Base-by-base conservation (phyloP, 1,140 invertebrate genomes). In the Pseudachorutes palmiensis region DNA sequence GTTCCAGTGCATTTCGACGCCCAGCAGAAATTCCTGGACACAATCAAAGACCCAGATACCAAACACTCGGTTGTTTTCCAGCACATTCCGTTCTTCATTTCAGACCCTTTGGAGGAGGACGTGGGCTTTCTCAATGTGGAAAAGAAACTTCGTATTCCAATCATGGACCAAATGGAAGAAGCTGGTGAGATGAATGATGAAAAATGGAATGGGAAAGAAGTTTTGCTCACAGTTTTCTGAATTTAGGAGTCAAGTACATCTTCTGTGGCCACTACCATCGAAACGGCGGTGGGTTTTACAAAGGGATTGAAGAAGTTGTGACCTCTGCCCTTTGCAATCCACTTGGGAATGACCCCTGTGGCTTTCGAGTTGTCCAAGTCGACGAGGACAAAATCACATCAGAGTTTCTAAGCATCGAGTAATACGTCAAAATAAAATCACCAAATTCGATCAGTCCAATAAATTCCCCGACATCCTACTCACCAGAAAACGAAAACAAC, bases 191-290 rank as follows among this genome's bases (percentile, higher is more conserved):
- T 45, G 36, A 45, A 45, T 45, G 19, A 12, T 45, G 9, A 45
- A 45, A 45, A 45, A 45, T n/a, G n/a, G n/a, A n/a, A n/a, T n/a
- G n/a, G n/a, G n/a, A n/a, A n/a, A n/a, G n/a, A n/a, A n/a, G n/a
- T n/a, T n/a, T n/a, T n/a, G n/a, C n/a, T n/a, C n/a, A n/a, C n/a
- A n/a, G n/a, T n/a, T n/a, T n/a, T n/a, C n/a, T n/a, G n/a, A n/a
- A n/a, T n/a, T n/a, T n/a, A 77, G 81, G 81, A 45, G 77, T 83
- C 5, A 68, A 74, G 22, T 75, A 79, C 62, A 76, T 83, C 41
- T 84, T 84, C 75, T 81, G 79, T 75, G 83, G 83, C 1, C 83
- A 84, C 76, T 82, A 79, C 61, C 83, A 84, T 73, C 70, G 76
- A 31, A 84, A 84, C 71, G 78, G 73, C 24, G 79, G 80, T 29